Base-by-base conservation (phyloP, 2,797 vertebrate genomes). In the Yasuhikotakia modesta region DNA sequence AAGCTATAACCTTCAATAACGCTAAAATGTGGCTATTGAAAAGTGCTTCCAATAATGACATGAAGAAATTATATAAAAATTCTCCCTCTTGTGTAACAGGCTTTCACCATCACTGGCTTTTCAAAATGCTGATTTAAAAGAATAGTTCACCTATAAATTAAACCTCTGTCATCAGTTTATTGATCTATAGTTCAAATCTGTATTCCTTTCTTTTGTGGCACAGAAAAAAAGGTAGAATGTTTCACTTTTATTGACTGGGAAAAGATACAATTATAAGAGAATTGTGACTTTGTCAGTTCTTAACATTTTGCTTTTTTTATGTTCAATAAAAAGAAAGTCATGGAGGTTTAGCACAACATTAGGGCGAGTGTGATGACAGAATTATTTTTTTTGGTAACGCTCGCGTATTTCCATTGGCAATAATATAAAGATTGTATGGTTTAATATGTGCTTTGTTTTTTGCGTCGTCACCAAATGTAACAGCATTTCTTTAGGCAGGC, bases 81-180 rank as follows among this genome's bases (percentile, higher is more conserved):
- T 4, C 43, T 60, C 39, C 21, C 27, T 5, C 10, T 77, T 39
- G 43, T 55, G n/a, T 76, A 27, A 55, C 50, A 68, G 11, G 52
- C 11, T 11, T 21, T 57, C 22, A 68, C 24, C 19, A 48, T 69
- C 48, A 60, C 14, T 61, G 53, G 14, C 21, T 50, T 70, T 69
- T 61, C 14, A 17, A 30, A 58, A 32, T 8, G 27, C 5, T 60
- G 5, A 21, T 24, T 30, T 27, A 27, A 58, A 58, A 14, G 55
- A 14, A 58, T 14, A 58, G 24, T 27, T 58, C 13, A 58, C 13
- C 22, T 5, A 58, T 4, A 58, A 60, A 30, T 61, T 2, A 19
- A 17, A 50, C 4, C 10, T 53, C 57, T 27, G 24, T 30, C 5
- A 60, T 21, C 1, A n/a, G 35, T 58, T 58, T 58, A 14, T 5